Conservation (phyloP, 2,888 invertebrate species). For the Gisinianus flammeolus region DNA sequence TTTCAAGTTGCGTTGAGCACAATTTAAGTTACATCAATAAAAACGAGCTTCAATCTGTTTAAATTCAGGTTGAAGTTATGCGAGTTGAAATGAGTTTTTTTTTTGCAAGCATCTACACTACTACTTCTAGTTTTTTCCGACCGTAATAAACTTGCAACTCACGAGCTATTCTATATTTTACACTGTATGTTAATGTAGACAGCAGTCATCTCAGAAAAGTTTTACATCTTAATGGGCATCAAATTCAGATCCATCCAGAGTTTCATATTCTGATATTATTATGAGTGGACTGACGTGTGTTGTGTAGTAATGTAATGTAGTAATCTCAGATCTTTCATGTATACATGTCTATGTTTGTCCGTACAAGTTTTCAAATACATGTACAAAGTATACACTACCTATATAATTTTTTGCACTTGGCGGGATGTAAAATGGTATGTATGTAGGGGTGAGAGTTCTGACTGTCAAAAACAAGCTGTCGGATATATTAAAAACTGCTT, state of each 20-base stretch:
- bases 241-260: background rate
- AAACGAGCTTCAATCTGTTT: background rate
- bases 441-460: too few relatives aligned
- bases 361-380: too few relatives aligned
- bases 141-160: conserved; percentile 29
- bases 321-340: too few relatives aligned
- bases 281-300: too few relatives aligned
- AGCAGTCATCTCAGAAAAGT: background rate
- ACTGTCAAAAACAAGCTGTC: too few relatives aligned
- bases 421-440: too few relatives aligned
- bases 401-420: too few relatives aligned
- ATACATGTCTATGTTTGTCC: too few relatives aligned
- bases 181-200: background rate
- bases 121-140: background rate
- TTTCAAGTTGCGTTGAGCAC: background rate
- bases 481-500: too few relatives aligned
- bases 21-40: background rate
- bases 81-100: conserved; percentile 17
- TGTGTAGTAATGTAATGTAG: too few relatives aligned
- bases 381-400: too few relatives aligned
- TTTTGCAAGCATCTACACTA: conserved; percentile 10
- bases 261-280: background rate
- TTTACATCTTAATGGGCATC: background rate
- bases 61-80: background rate
- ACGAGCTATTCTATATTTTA: conserved; percentile 11